Evolutionary conservation across 1,140 invertebrate genomes (phyloP), one percentile per base, ranked within the genome.

Genomic region (Drosophila nasuta): DNA sequence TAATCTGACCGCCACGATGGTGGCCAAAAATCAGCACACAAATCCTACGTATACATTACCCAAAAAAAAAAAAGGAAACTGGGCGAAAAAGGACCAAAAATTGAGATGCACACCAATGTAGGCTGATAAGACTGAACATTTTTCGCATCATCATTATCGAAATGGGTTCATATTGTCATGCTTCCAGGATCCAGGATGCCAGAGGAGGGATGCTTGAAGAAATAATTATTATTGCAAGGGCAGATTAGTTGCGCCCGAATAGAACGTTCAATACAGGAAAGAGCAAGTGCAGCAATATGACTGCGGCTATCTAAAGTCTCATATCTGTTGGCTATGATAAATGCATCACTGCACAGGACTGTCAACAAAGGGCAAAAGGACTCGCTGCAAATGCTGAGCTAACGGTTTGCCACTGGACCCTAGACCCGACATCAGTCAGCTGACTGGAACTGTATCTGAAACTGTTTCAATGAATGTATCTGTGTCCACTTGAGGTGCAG

Each of bases 1-100:
- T 77, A 73, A 88, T 88, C 83, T 88, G 75, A 60, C 65, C 65
- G 65, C 73, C 68, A 66, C 81, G 73, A 65, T 33, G 85, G 77
- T 89, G 83, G 85, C 69, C 83, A 74, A 79, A 60, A 89, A 88
- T 88, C 83, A 83, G 83, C 80, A 89, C 83, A 83, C 85, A 79
- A 72, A 71, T 78, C 75, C 82, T 25, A 25, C 20, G 62, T 79
- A 79, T 86, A 79, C 51, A 79, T 81, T 81, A 54, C 82, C 35
- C 6, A 38, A 38, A 38, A 38, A 38, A 38, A 38, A 38, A 33
- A 68, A 56, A 69, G 73, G 59, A 30, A 69, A 35, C 25, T 17
- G 35, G 35, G 35, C 35, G 35, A 52, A 66, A 77, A 78, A 74
- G 59, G 58, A 69, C 56, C 38, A 51, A 56, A 25, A 35, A 17